phyloP scores from a whole-genome alignment of 35 echinoderm and acorn worm genomes.

The Antedon bifida region DNA sequence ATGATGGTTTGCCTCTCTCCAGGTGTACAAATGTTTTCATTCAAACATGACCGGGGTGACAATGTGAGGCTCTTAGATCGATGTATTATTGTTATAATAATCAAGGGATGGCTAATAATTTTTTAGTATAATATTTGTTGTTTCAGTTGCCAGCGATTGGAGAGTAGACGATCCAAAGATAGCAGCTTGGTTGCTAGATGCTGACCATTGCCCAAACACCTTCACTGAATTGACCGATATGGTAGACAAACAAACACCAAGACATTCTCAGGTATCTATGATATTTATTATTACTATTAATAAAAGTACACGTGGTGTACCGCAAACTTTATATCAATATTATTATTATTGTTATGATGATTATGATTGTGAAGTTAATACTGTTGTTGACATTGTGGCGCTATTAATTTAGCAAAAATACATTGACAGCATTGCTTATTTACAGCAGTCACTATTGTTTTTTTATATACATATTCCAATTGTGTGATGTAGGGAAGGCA shows the following conservation, averaged over 20 bases:
- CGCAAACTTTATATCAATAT: too few relatives aligned
- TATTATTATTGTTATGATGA: not conserved
- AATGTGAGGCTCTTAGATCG: too few relatives aligned
- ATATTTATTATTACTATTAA: not conserved
- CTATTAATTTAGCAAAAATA: too few relatives aligned
- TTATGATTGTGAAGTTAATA: not conserved
- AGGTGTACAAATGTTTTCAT: not conserved
- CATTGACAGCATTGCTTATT: too few relatives aligned
- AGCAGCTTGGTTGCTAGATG: conserved; percentile 63
- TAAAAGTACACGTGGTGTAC: too few relatives aligned
- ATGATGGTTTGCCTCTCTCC: too few relatives aligned
- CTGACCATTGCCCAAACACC: conserved; percentile 58
- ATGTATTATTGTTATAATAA: too few relatives aligned
- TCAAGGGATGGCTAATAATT: too few relatives aligned
- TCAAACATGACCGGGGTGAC: not conserved
- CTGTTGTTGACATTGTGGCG: not conserved
- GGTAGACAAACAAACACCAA: not conserved
- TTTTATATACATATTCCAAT: too few relatives aligned
- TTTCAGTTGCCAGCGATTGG: conserved; percentile 42
- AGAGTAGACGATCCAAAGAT: conserved; percentile 51
- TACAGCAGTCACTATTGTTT: too few relatives aligned
- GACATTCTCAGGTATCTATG: not conserved
- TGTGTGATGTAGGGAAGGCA: not conserved
- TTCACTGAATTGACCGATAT: conserved; percentile 40
- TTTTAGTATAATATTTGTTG: not conserved